Base-by-base conservation (phyloP, 1,140 invertebrate species). In the Hyposmocoma kahamanoa region DNA sequence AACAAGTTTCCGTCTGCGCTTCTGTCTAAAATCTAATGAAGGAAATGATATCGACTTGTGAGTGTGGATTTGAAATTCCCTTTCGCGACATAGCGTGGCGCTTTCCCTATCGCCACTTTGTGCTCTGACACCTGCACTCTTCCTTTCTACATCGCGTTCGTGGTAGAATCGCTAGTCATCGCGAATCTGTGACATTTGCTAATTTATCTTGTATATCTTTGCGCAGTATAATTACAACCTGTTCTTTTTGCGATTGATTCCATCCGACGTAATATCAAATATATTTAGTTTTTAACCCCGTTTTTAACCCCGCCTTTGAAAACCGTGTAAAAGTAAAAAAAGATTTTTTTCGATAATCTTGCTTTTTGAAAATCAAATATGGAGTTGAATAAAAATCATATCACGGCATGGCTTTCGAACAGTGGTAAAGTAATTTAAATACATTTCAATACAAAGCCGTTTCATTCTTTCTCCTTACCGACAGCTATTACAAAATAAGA, bases 111-210 rank as follows among this genome's bases (percentile, higher is more conserved):
- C 72, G 72, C 59, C 62, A 62, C 67, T 72, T 56, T 54, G 52
- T 47, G 67, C 66, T 67, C 66, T 66, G 64, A 71, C 70, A 72
- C 53, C 60, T 72, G 62, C 67, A 82, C 81, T 84, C 75, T 84
- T 84, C 78, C 78, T 84, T 84, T 84, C 81, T 71, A 76, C 60
- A 53, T 65, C 65, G 64, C 59, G 45, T 52, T 54, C 54, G 52
- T 61, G 51, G 52, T 39, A 50, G 51, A 49, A 55, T 50, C 55
- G 57, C 42, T 48, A 57, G 43, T 56, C 47, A 53, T 54, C 32
- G 47, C 49, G 43, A 54, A 48, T 56, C 30, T 50, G 47, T 30
- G 24, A 36, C 49, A 42, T 15, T 26, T 44, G 43, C 26, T 45
- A 41, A 51, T 51, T 32, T 39, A 45, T 45, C 17, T 39, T 36